Base-by-base conservation (phyloP, 2,888 invertebrate species). In the Lycophotia porphyrea region DNA sequence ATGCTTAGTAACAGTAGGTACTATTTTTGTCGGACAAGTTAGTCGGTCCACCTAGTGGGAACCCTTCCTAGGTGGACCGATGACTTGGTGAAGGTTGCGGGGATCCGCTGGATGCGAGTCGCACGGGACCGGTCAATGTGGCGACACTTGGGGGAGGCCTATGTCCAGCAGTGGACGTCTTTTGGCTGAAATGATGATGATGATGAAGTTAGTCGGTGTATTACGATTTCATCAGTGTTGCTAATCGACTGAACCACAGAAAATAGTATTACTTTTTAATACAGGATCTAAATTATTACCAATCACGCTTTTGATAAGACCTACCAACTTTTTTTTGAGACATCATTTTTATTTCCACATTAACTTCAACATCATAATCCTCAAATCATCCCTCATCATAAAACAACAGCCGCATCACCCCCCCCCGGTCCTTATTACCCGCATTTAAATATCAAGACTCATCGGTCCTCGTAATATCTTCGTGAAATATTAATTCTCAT, bases 401-500 rank as follows among this genome's bases (percentile, higher is more conserved):
- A 80, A 68, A 74, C 55, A 81, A 55, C 61, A 42, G 36, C 18
- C 4, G 21, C 64, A 63, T 63, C 52, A 18, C 39, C 8, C 63
- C 52, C 8, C 39, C 8, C 63, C 15, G 39, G 63, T 39, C 55
- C 52, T 63, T 80, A 74, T 80, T 72, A 67, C 34, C 27, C 49
- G 9, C 78, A 84, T 87, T 79, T 85, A 88, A 91, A 86, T 86
- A 93, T 88, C 93, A 93, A 94, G 90, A 91, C 88, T 78, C 82
- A 79, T 86, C 88, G 86, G 78, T 78, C 91, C 88, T 80, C 84
- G 84, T 88, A 90, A 83, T 88, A 84, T 82, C 85, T 88, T 90
- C 88, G 88, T 94, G 94, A 94, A 95, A 95, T 95, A 95, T 94
- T 94, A 95, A 94, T 95, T 94, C 95, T 93, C 96, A 95, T 96